A percentile compares a stretch with the other conserved stretches of the same genome.
Evolutionary conservation across 2,113 vertebrate genomes (phyloP).

Genomic region (Scytalopus superciliaris): DNA sequence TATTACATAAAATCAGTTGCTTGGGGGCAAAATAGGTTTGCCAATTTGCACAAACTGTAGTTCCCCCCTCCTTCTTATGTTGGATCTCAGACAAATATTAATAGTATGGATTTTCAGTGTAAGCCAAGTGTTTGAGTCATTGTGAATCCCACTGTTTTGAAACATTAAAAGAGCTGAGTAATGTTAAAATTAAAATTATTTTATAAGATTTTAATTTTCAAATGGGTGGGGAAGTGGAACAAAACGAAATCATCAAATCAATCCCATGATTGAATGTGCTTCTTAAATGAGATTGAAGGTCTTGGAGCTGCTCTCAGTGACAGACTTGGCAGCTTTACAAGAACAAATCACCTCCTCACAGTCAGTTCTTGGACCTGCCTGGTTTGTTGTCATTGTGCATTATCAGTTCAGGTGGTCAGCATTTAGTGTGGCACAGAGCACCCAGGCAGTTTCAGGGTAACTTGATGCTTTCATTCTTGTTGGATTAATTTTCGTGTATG

Average conservation of each 20-base stretch:
- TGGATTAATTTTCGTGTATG: not conserved
- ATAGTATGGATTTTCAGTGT: not conserved
- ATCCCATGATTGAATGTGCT: not conserved
- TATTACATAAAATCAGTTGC: not conserved
- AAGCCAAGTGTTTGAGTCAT: slow-evolving; percentile 45
- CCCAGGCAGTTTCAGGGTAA: not conserved
- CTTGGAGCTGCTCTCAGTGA: not conserved
- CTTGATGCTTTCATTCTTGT: not conserved
- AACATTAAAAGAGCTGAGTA: slow-evolving; percentile 39
- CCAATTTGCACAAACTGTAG: not conserved
- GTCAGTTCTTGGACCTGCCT: not conserved
- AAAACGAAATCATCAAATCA: not conserved
- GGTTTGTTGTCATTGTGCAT: not conserved
- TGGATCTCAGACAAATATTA: slow-evolving; percentile 11
- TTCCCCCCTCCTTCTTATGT: not conserved
- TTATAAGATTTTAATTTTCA: slow-evolving; percentile 1
- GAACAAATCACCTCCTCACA: not conserved
- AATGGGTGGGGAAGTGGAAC: not conserved
- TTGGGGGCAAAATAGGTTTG: not conserved
- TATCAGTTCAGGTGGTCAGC: not conserved
- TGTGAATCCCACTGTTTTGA: slow-evolving; percentile 8
- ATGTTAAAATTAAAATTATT: not conserved
- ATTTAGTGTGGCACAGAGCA: not conserved
- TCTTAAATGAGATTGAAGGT: not conserved
- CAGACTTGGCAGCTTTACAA: not conserved